phyloP scores from a whole-genome alignment of 92 coral and sea anemone species.

The Porites cylindrica region DNA sequence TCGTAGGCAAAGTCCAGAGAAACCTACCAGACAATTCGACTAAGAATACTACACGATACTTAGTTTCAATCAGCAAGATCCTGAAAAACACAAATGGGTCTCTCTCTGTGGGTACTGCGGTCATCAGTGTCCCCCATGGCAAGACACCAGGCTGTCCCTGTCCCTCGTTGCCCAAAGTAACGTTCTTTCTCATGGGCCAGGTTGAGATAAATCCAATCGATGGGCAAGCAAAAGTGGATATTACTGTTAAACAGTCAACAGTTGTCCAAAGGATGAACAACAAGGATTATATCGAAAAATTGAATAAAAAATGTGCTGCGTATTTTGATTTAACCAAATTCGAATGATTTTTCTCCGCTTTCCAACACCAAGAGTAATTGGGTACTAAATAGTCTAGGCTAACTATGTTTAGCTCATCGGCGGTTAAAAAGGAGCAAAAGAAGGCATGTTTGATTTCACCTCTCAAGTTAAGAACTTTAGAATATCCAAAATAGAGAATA shows the following conservation, averaged over 20 bases:
- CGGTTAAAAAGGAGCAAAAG: too few relatives aligned
- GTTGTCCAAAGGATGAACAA: constrained; percentile 50
- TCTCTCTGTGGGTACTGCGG: constrained; percentile 33
- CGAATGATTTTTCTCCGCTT: background rate
- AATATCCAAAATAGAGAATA: too few relatives aligned
- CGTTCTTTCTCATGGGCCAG: constrained; percentile 65
- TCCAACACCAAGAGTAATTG: too few relatives aligned
- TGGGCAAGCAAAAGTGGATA: constrained; percentile 14
- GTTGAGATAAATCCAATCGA: background rate
- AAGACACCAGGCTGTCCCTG: constrained; percentile 62
- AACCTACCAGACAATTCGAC: constrained; percentile 40
- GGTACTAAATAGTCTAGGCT: too few relatives aligned
- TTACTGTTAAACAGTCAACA: constrained; percentile 28
- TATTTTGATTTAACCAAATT: background rate
- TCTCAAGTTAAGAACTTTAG: too few relatives aligned
- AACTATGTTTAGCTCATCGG: too few relatives aligned
- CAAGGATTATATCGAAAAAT: constrained; percentile 15
- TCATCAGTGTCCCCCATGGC: constrained; percentile 66
- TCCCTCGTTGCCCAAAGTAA: constrained; percentile 58
- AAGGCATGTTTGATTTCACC: too few relatives aligned
- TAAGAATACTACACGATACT: constrained; percentile 50
- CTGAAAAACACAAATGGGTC: constrained; percentile 50
- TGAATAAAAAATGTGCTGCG: background rate
- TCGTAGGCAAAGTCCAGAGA: constrained; percentile 50
- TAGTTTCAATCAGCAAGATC: constrained; percentile 46